Evolutionary conservation across 2,888 invertebrate genomes (phyloP), one percentile per base, ranked within the genome.

Genomic region (Mesorhabditis belari): DNA sequence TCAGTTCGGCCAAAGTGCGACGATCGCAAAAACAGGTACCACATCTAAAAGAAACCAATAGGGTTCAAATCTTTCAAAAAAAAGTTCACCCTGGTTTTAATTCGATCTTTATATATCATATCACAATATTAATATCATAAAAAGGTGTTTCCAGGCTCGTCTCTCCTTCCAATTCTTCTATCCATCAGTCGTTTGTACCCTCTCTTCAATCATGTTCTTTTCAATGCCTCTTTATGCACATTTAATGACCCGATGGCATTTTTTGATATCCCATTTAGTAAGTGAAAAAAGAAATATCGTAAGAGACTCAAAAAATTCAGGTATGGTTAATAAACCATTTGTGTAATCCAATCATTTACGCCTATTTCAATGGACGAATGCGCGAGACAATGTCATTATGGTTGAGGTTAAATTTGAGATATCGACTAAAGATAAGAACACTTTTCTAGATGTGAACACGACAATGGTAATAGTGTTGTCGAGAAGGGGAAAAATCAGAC

Each of bases 131-230:
- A 21, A 51, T 12, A 21, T 6, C 21, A 6, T 51, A 51, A 12
- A 6, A 12, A 12, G n/a, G 26, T 21, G 6, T 21, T 25, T 24
- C 9, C 26, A 54, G 54, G 54, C 25, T 12, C 54, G 54, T 9
- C 54, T 54, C 1, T 54, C 54, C 9, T 23, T 54, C 54, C 54
- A 54, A 24, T 54, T 54, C 26, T 54, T 54, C 54, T 54, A 54
- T n/a, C 54, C 54, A n/a, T 54, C 54, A 6, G 26, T 54, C 54
- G 54, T 54, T 6, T 54, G 54, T 19, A 54, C 23, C 5, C 6
- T 54, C 2, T 54, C 54, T n/a, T 54, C 54, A 5, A 12, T 54
- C 23, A 54, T 54, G 54, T 54, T 54, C 54, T 54, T 54, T 27
- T 23, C 25, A 5, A 54, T 54, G 54, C 54, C 54, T 17, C 25